Evolutionary conservation across 2,888 invertebrate species (phyloP), one percentile per base, ranked within the genome.

Genomic region (Eupithecia insigniata): DNA sequence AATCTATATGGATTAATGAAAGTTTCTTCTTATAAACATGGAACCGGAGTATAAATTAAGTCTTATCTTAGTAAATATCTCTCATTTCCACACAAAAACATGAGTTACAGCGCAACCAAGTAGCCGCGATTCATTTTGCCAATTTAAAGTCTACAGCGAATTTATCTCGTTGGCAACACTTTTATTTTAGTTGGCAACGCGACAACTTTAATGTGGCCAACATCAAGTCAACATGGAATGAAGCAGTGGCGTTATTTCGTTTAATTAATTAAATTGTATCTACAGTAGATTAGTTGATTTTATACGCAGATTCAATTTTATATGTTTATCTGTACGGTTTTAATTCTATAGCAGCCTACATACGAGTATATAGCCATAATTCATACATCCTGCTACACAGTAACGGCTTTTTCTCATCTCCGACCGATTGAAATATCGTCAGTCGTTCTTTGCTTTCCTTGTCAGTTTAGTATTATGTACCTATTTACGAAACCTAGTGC

Each of bases 171-270:
- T 71, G 74, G 71, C 67, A 76, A 74, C 74, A 75, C 76, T 77
- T 79, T 79, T 79, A 79, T 79, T 79, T 79, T 72, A 67, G 75
- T 77, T 79, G 78, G 78, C 78, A 79, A 69, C 73, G 71, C 68
- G 68, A 72, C 77, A 77, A 75, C 71, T 67, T 66, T 60, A 61
- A 66, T 74, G 71, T 71, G 58, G 74, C 70, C 51, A 74, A 71
- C 71, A 67, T 69, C 34, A 66, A 74, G 66, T 74, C 68, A 73
- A 74, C 66, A 70, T 46, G 36, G 62, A 39, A 69, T 71, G 66
- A 65, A 55, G 39, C 22, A 22, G 39, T 66, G 26, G 55, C 28
- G 14, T 46, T 26, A 18, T 46, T 66, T 58, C 30, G 69, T 69
- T 43, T 60, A 66, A 66, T 66, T 66, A 70, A 60, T 70, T 69